Evolutionary conservation across 2,888 invertebrate species (phyloP).

Genomic region (Lepetodrilus schrolli): DNA sequence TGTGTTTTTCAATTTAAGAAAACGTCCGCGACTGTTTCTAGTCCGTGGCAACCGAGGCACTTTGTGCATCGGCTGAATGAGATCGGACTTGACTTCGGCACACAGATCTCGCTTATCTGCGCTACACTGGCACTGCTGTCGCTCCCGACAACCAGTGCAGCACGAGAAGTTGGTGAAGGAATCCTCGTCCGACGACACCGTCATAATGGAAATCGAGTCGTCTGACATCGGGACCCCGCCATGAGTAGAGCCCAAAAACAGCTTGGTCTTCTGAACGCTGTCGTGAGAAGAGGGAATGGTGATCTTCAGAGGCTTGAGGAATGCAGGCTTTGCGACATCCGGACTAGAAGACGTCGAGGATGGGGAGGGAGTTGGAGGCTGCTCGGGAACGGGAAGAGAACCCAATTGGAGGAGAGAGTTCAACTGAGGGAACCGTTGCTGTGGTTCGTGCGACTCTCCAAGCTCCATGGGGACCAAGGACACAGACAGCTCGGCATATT

Average conservation of each 20-base stretch:
- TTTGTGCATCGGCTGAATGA: too few relatives aligned
- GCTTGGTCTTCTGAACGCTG: too few relatives aligned
- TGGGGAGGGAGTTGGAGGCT: neutral
- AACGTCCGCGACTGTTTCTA: too few relatives aligned
- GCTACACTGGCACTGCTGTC: slow-evolving; percentile 17
- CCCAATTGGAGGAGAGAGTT: neutral
- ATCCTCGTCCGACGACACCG: slow-evolving; percentile 55
- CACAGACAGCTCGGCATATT: neutral
- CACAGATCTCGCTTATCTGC: neutral
- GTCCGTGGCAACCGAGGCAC: too few relatives aligned
- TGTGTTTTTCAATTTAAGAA: too few relatives aligned
- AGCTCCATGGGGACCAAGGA: neutral
- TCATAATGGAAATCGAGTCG: slow-evolving; percentile 49
- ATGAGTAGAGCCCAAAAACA: neutral
- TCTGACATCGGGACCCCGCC: slow-evolving; percentile 33
- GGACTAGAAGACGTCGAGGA: slow-evolving; percentile 21
- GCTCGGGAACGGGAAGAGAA: neutral
- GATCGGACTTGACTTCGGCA: neutral
- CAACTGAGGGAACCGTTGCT: neutral
- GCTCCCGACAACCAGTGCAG: slow-evolving; percentile 26
- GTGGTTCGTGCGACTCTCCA: neutral
- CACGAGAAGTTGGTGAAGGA: slow-evolving; percentile 33
- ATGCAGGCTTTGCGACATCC: neutral
- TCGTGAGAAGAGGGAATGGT: slow-evolving; percentile 30
- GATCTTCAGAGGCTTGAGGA: slow-evolving; percentile 32